Evolutionary conservation across 2,888 invertebrate genomes (phyloP), one percentile per base, ranked within the genome.

Genomic region (Monochamus alternatus): DNA sequence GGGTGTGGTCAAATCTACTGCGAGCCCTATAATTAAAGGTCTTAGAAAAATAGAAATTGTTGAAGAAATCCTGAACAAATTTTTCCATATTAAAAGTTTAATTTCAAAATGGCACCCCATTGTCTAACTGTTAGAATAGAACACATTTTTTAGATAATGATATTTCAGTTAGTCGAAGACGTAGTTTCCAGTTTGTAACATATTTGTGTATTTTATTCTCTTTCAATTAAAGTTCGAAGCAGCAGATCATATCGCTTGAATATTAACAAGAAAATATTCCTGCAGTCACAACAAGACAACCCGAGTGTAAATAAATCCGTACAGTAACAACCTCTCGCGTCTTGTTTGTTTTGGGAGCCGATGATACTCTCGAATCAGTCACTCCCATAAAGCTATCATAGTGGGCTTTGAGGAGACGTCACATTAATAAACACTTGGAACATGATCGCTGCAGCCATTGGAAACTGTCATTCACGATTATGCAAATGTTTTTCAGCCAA

Each of bases 381-480:
- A 75, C 82, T 80, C 80, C 80, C 78, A 81, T 81, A 79, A 79
- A 81, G 78, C 78, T 77, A 82, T 81, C 81, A 78, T 72, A 75
- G 80, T 76, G 77, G 76, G 77, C 78, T 80, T 80, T 77, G 75
- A 81, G 76, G 63, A 79, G 79, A 81, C 82, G 82, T 83, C 81
- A 81, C 81, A 81, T 83, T 83, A 84, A 84, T 83, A 84, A 83
- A 83, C 84, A 83, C 84, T 83, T 74, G 76, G 78, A 83, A 83
- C 80, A 80, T 81, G 84, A 84, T 82, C 81, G 78, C 74, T 79
- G 80, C 80, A 80, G 78, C 80, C 81, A 81, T 80, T 80, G 79
- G 80, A 83, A 84, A 83, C 83, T 83, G 85, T 85, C 86, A 85
- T 85, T 84, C 84, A 85, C 82, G 85, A 85, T 86, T 85, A 86